phyloP scores from a whole-genome alignment of 2,888 invertebrate genomes.

The Caenorhabditis angaria region DNA sequence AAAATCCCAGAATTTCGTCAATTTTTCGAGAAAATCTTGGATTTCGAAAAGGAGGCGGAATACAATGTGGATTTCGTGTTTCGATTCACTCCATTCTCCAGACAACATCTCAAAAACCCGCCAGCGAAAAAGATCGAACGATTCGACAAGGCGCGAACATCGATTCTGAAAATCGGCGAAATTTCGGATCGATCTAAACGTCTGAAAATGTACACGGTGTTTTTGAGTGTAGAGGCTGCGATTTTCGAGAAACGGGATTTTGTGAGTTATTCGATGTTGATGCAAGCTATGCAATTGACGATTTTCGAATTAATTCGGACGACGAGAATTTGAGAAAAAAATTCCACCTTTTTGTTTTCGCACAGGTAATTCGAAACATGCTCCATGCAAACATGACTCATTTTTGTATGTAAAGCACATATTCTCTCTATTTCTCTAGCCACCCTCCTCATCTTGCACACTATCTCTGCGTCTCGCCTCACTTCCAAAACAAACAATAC shows the following conservation, averaged over 20 bases:
- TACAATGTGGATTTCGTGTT: background rate
- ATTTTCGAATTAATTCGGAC: background rate
- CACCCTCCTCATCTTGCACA: background rate
- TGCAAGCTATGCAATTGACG: background rate
- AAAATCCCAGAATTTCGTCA: background rate
- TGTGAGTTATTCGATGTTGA: background rate
- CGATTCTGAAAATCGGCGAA: background rate
- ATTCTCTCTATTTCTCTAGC: background rate
- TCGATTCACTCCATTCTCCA: background rate
- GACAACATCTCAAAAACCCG: background rate
- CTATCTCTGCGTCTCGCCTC: background rate
- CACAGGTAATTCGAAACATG: background rate
- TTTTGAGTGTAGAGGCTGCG: background rate
- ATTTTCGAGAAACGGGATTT: no score
- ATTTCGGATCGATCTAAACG: background rate
- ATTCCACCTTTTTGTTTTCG: background rate
- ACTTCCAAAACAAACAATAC: conserved; percentile 2
- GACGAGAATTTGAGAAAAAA: background rate
- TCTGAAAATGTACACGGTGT: background rate
- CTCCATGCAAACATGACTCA: conserved; percentile 2
- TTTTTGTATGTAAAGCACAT: background rate
- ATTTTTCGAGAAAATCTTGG: background rate
- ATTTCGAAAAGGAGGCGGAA: background rate
- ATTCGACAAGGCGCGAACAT: background rate
- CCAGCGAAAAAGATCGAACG: background rate